These are phyloP conservation scores for Myotis yumanensis DNA, from an alignment of 2,113 vertebrate genomes.

Conservation along the genomic window DNA sequence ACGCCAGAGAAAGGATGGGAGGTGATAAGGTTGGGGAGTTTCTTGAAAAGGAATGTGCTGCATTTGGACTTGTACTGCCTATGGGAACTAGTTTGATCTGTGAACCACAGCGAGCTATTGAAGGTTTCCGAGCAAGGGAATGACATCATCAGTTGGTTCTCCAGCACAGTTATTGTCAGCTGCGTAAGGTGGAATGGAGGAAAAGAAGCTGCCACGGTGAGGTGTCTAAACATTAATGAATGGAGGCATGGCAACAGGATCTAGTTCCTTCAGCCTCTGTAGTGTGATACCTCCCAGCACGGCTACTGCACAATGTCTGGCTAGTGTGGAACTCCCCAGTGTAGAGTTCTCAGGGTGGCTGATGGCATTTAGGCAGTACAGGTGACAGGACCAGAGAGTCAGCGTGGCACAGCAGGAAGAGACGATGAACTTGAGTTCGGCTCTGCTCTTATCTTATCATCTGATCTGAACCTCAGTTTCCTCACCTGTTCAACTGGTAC, in stretches of 20 bases:
- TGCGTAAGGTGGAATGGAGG: neutral
- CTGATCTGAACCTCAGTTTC: neutral
- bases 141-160: neutral
- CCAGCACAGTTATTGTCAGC: neutral
- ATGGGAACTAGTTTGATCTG: neutral
- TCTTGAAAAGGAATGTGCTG: neutral
- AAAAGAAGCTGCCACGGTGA: neutral
- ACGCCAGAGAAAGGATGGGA: neutral
- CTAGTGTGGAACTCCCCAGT: neutral
- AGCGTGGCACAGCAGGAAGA: neutral
- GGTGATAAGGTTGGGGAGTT: neutral
- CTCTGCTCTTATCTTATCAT: neutral
- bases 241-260: neutral
- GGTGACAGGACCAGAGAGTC: neutral
- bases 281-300: too few relatives aligned
- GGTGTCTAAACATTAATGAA: neutral
- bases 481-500: neutral
- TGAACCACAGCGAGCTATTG: neutral
- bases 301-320: accelerated
- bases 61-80: neutral
- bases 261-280: too few relatives aligned
- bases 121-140: neutral
- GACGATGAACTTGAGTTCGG: neutral
- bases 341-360: neutral
- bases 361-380: neutral